These are phyloP conservation scores for Squalus acanthias DNA, from an alignment of 2,797 vertebrate species.

Conservation along the genomic window DNA sequence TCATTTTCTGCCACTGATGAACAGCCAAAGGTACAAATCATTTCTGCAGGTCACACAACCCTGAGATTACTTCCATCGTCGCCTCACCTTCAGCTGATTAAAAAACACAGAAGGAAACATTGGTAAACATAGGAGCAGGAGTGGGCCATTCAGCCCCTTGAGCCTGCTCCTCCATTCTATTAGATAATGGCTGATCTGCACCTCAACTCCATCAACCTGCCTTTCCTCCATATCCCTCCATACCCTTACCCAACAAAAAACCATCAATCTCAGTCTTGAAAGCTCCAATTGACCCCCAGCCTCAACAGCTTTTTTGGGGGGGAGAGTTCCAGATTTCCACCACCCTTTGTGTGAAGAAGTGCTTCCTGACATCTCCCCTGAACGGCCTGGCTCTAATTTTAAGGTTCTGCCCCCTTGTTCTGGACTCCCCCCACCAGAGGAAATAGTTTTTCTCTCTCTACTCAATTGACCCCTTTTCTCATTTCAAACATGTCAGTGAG, in stretches of 20 bases:
- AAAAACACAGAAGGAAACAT: not conserved
- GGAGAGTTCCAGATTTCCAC: too few relatives aligned
- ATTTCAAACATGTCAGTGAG: not conserved
- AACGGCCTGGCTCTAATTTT: not conserved
- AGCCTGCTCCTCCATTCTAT: not conserved
- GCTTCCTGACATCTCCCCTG: too few relatives aligned
- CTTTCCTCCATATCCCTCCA: not conserved
- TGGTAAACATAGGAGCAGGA: not conserved
- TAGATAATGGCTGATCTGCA: not conserved
- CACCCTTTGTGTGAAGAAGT: too few relatives aligned
- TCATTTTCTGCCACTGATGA: constrained; percentile 83
- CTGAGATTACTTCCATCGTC: constrained; percentile 39
- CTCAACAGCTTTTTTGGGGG: not conserved
- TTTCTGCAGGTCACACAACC: constrained; percentile 66
- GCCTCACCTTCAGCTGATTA: not conserved
- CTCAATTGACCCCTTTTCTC: not conserved
- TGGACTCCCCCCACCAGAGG: too few relatives aligned
- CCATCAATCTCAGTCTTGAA: not conserved
- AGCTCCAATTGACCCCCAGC: not conserved
- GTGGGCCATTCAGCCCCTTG: not conserved
- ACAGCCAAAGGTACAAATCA: constrained; percentile 72
- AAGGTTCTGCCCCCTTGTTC: not conserved
- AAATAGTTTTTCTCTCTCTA: not conserved
- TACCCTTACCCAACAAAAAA: not conserved
- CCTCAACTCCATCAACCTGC: not conserved